phyloP scores from a whole-genome alignment of 2,797 vertebrate genomes.

The Rhinella marina region DNA sequence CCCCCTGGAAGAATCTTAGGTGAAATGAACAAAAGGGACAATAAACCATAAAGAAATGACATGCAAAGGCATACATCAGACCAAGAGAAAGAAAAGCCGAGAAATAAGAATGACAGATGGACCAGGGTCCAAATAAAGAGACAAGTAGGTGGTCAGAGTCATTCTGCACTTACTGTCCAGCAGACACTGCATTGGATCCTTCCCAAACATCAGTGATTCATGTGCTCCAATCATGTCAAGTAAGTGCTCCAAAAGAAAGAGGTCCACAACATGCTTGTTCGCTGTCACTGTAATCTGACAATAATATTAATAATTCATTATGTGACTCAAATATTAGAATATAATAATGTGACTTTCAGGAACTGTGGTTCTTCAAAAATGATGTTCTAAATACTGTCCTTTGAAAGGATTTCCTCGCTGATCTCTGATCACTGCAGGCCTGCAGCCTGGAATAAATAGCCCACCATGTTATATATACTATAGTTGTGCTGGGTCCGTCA shows the following conservation, averaged over 20 bases:
- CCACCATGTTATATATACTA: too few relatives aligned
- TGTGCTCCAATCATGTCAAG: constrained; percentile 63
- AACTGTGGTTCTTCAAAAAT: neutral
- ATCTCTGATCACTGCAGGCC: too few relatives aligned
- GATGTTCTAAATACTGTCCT: too few relatives aligned
- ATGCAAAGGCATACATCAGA: neutral
- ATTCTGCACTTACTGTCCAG: constrained; percentile 56
- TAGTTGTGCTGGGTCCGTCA: too few relatives aligned
- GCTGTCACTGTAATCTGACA: constrained; percentile 62
- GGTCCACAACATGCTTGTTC: constrained; percentile 63
- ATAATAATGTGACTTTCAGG: neutral
- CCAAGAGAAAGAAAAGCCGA: neutral
- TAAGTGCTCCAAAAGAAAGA: constrained; percentile 63
- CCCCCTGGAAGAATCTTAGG: too few relatives aligned
- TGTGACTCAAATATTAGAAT: neutral
- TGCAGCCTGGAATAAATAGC: too few relatives aligned
- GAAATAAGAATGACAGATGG: neutral
- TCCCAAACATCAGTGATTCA: constrained; percentile 56
- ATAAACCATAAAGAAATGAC: neutral
- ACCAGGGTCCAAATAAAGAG: neutral
- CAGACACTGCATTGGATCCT: constrained; percentile 52
- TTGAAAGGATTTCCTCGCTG: too few relatives aligned
- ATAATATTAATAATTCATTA: neutral
- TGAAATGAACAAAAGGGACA: neutral
- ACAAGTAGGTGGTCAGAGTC: neutral